Evolutionary conservation across 2,797 vertebrate species (phyloP).

Genomic region (Siniperca obscura): DNA sequence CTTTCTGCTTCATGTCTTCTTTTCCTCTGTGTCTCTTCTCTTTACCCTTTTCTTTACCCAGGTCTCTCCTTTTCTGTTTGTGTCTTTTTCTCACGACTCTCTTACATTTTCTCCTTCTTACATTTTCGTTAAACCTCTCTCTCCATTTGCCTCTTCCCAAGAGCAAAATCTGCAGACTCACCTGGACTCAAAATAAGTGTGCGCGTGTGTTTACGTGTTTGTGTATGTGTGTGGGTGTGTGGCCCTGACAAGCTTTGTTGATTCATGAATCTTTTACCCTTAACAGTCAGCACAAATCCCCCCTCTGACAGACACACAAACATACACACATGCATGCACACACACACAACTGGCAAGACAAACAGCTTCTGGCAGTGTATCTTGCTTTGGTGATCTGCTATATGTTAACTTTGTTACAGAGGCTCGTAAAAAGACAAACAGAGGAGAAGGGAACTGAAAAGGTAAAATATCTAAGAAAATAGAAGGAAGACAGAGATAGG

Average conservation of each 20-base stretch:
- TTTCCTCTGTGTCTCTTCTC: slow-evolving; percentile 42
- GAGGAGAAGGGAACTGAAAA: slow-evolving; percentile 29
- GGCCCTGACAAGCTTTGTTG: slow-evolving; percentile 78
- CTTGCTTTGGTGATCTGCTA: slow-evolving; percentile 58
- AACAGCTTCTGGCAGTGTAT: slow-evolving; percentile 59
- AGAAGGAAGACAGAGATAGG: slow-evolving; percentile 22
- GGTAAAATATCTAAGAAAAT: slow-evolving; percentile 36
- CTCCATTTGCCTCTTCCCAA: slow-evolving; percentile 63
- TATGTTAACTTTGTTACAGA: slow-evolving; percentile 66
- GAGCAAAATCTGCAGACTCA: slow-evolving; percentile 75
- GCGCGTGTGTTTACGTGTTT: slow-evolving; percentile 33
- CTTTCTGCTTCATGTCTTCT: slow-evolving; percentile 66
- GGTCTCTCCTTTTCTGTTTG: slow-evolving; percentile 9
- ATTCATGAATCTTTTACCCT: slow-evolving; percentile 82
- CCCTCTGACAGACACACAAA: slow-evolving; percentile 44
- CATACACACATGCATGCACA: slow-evolving; percentile 9
- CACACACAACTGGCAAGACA: slow-evolving; percentile 46
- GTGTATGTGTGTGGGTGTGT: slow-evolving; percentile 42
- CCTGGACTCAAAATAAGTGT: slow-evolving; percentile 63
- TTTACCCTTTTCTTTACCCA: slow-evolving; percentile 33
- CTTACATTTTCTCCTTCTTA: slow-evolving; percentile 25
- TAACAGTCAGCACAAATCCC: slow-evolving; percentile 78
- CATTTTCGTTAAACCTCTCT: slow-evolving; percentile 47
- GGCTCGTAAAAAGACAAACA: slow-evolving; percentile 57
- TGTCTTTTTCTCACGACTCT: slow-evolving; percentile 12